phyloP scores from a whole-genome alignment of 2,888 invertebrate species.

The Melieria omissa region DNA sequence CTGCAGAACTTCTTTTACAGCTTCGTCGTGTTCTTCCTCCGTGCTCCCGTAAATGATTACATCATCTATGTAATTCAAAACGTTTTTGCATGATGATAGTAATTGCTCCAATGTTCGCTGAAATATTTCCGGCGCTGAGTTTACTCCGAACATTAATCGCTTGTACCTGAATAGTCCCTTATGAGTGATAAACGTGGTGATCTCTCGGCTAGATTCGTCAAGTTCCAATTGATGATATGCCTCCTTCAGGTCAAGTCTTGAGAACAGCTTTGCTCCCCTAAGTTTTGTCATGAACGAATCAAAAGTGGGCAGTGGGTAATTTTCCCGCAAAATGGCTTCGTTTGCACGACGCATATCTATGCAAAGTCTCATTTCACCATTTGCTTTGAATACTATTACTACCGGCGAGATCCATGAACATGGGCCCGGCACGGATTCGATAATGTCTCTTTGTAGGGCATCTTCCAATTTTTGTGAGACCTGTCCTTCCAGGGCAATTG shows the following conservation, averaged over 20 bases:
- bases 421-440: constrained; percentile 33
- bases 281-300: too few relatives aligned
- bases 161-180: constrained; percentile 54
- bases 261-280: too few relatives aligned
- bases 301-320: too few relatives aligned
- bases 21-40: too few relatives aligned
- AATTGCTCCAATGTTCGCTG: constrained; percentile 52
- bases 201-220: constrained; percentile 45
- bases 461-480: constrained; percentile 42
- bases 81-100: constrained; percentile 48
- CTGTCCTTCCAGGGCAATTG: constrained; percentile 49
- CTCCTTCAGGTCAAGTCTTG: too few relatives aligned
- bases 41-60: too few relatives aligned
- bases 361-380: constrained; percentile 32
- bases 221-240: too few relatives aligned
- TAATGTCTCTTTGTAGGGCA: constrained; percentile 38
- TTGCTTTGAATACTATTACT: constrained; percentile 19
- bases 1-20: too few relatives aligned
- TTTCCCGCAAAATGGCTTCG: too few relatives aligned
- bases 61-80: too few relatives aligned
- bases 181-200: constrained; percentile 44
- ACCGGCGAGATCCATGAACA: constrained; percentile 26
- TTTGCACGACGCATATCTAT: too few relatives aligned
- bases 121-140: constrained; percentile 49
- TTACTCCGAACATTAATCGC: constrained; percentile 58